phyloP scores from a whole-genome alignment of 2,113 vertebrate species.

The Actenoides hombroni region DNA sequence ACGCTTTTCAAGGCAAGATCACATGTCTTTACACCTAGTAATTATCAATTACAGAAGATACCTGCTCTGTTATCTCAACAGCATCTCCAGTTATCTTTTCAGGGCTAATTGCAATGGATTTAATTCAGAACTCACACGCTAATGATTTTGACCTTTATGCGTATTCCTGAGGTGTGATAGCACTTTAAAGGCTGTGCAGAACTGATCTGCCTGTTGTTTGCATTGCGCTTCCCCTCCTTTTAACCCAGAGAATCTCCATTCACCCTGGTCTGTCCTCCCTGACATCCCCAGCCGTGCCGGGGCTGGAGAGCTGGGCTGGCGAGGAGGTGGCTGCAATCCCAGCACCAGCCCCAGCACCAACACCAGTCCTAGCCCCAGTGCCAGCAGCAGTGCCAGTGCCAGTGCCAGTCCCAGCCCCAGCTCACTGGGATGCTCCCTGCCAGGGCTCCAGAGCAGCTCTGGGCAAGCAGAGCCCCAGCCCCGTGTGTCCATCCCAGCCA shows the following conservation, averaged over 20 bases:
- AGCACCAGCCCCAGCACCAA: background rate
- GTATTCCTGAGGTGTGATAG: background rate
- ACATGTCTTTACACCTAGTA: constrained; percentile 27
- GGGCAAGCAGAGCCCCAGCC: background rate
- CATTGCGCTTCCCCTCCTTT: background rate
- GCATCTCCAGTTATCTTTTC: constrained; percentile 55
- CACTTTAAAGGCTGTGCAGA: background rate
- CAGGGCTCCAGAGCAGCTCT: background rate
- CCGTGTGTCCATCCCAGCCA: accelerated
- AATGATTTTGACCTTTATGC: constrained; percentile 54
- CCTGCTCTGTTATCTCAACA: constrained; percentile 54
- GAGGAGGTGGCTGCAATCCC: background rate
- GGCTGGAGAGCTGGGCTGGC: background rate
- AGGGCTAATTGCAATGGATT: constrained; percentile 51
- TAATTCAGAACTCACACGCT: constrained; percentile 43
- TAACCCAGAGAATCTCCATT: background rate
- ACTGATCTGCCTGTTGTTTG: background rate
- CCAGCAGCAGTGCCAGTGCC: background rate
- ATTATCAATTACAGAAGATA: constrained; percentile 62
- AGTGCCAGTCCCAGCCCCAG: background rate
- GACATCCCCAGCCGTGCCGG: background rate
- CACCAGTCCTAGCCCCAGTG: background rate
- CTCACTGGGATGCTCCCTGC: background rate
- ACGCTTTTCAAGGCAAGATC: constrained; percentile 45
- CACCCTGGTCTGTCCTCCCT: background rate